A percentile compares a stretch with the other conserved stretches of the same genome.
phyloP scores from a whole-genome alignment of 2,888 invertebrate species.

The Eupithecia exiguata region DNA sequence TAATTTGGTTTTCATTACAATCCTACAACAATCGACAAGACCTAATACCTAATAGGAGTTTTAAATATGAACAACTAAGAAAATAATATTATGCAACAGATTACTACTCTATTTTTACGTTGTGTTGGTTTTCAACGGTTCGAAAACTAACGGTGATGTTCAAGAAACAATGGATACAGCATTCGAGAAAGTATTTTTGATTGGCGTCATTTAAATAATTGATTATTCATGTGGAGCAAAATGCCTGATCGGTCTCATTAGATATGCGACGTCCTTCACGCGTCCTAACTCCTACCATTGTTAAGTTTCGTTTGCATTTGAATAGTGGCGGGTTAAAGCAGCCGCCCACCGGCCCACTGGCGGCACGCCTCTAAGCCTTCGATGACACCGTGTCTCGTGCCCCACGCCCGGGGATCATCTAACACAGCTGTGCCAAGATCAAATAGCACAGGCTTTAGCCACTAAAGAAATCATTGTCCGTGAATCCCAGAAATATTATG shows the following conservation, averaged over 20 bases:
- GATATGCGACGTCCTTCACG: slow-evolving; percentile 82
- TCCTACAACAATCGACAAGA: slow-evolving; percentile 80
- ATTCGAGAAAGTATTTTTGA: slow-evolving; percentile 72
- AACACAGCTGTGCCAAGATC: slow-evolving; percentile 40
- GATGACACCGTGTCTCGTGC: slow-evolving; percentile 55
- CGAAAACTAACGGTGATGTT: slow-evolving; percentile 48
- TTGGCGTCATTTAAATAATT: slow-evolving; percentile 81
- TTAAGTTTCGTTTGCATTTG: slow-evolving; percentile 79
- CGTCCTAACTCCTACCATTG: slow-evolving; percentile 83
- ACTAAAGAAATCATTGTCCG: not conserved
- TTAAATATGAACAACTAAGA: slow-evolving; percentile 82
- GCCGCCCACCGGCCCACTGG: slow-evolving; percentile 70
- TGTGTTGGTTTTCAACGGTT: slow-evolving; percentile 66
- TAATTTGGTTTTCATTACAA: slow-evolving; percentile 83
- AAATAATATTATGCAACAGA: slow-evolving; percentile 83
- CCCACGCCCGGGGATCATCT: slow-evolving; percentile 36
- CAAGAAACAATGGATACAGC: slow-evolving; percentile 59
- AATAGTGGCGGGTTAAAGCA: slow-evolving; percentile 72
- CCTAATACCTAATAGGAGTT: slow-evolving; percentile 82
- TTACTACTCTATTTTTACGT: slow-evolving; percentile 72
- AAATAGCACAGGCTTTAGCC: slow-evolving; percentile 25
- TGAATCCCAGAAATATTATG: slow-evolving; percentile 27
- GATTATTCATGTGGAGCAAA: slow-evolving; percentile 81
- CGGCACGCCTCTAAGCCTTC: slow-evolving; percentile 63
- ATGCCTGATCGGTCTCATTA: slow-evolving; percentile 77